phyloP scores from a whole-genome alignment of 2,888 invertebrate genomes.

The Tortricodes alternella region DNA sequence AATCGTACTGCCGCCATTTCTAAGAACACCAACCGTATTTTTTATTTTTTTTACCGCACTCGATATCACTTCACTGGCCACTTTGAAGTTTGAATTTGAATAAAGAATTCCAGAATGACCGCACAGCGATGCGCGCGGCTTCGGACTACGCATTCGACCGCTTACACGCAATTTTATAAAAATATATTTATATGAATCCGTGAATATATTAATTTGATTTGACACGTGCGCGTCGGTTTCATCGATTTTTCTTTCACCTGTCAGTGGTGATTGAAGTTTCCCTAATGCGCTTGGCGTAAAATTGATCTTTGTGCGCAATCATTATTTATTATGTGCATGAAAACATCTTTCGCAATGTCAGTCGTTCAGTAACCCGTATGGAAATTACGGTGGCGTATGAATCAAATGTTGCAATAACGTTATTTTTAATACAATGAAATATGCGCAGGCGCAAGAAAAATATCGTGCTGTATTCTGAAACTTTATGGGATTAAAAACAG shows the following conservation, averaged over 20 bases:
- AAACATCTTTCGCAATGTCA: slow-evolving; percentile 13
- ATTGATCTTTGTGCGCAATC: background rate
- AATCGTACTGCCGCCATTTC: slow-evolving; percentile 69
- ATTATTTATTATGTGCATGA: slow-evolving; percentile 6
- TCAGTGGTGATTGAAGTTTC: slow-evolving; percentile 25
- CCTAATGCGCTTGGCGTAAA: slow-evolving; percentile 11
- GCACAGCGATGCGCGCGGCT: slow-evolving; percentile 57
- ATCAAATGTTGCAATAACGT: too few relatives aligned
- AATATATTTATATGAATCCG: slow-evolving; percentile 24
- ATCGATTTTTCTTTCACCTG: slow-evolving; percentile 9
- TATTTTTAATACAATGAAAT: too few relatives aligned
- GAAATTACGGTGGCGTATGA: too few relatives aligned
- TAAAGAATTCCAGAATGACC: slow-evolving; percentile 60
- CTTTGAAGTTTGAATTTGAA: slow-evolving; percentile 46
- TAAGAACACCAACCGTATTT: slow-evolving; percentile 68
- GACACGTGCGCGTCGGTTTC: slow-evolving; percentile 2
- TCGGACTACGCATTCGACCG: slow-evolving; percentile 55
- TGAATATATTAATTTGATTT: slow-evolving; percentile 26
- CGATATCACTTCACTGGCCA: slow-evolving; percentile 66
- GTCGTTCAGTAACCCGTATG: background rate
- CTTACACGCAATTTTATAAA: slow-evolving; percentile 16
- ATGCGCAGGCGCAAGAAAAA: too few relatives aligned
- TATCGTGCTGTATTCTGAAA: too few relatives aligned
- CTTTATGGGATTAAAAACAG: too few relatives aligned
- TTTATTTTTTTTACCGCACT: slow-evolving; percentile 58